phyloP scores from a whole-genome alignment of 2,888 invertebrate genomes.

The Cephus rjabovi region DNA sequence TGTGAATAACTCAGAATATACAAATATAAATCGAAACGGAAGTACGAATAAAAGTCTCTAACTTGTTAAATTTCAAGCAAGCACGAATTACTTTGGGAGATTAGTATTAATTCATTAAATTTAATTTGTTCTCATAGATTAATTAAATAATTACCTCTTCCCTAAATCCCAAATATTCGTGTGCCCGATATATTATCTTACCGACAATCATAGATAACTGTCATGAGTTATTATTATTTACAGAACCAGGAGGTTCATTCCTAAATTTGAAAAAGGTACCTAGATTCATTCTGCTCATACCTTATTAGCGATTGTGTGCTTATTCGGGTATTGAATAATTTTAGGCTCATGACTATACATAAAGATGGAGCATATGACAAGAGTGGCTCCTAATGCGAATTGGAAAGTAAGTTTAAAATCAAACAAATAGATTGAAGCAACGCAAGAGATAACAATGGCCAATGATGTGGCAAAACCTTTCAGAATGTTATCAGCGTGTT shows the following conservation, averaged over 20 bases:
- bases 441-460: conserved; percentile 94
- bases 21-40: neutral
- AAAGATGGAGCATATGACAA: conserved; percentile 96
- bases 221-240: neutral
- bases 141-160: too few species aligned
- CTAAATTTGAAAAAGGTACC: conserved; percentile 14
- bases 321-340: conserved; percentile 28
- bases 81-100: too few species aligned
- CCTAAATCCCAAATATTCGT: too few species aligned
- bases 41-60: too few species aligned
- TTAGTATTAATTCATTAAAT: too few species aligned
- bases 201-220: neutral
- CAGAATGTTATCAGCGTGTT: conserved; percentile 99
- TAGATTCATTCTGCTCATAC: conserved; percentile 36
- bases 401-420: conserved; percentile 87
- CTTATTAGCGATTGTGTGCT: conserved; percentile 28
- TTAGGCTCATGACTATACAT: conserved; percentile 87
- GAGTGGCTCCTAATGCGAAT: conserved; percentile 84
- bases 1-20: neutral
- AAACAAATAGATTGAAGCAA: conserved; percentile 94
- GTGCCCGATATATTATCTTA: too few species aligned
- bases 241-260: conserved; percentile 7
- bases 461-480: conserved; percentile 98
- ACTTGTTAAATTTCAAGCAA: too few species aligned
- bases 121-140: too few species aligned